Percentiles rank a stretch among this genome's conserved stretches.
Conservation (phyloP, 1,140 invertebrate species). For the Micrasema minimum region DNA sequence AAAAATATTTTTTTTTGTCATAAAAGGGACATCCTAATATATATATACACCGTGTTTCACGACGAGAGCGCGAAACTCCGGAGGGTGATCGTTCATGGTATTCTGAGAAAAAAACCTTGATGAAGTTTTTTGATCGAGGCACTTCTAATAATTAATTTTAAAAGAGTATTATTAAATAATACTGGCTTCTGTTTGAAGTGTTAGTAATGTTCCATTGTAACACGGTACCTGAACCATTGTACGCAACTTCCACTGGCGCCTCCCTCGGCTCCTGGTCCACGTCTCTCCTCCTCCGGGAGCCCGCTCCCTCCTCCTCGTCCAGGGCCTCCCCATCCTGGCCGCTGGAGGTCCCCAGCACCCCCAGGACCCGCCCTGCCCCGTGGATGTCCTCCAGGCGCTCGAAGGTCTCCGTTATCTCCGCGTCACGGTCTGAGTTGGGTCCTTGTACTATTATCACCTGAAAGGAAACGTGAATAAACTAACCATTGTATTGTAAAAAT, state of each 20-base stretch:
- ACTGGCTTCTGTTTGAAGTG: no score
- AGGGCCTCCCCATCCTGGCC: slow-evolving; percentile 56
- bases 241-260: slow-evolving; percentile 40
- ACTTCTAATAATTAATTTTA: no score
- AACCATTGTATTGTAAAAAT: neutral
- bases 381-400: slow-evolving; percentile 67
- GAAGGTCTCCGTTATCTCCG: slow-evolving; percentile 67
- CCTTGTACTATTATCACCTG: slow-evolving; percentile 69
- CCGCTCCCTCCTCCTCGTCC: slow-evolving; percentile 47
- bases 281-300: slow-evolving; percentile 47
- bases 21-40: no score
- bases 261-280: slow-evolving; percentile 47
- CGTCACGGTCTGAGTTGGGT: slow-evolving; percentile 67
- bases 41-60: no score
- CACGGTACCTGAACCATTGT: slow-evolving; percentile 37
- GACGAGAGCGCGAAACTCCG: no score
- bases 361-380: slow-evolving; percentile 66
- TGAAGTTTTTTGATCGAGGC: no score
- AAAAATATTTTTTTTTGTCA: no score
- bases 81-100: no score
- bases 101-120: no score
- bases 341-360: slow-evolving; percentile 64
- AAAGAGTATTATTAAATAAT: no score
- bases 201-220: no score
- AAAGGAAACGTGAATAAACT: neutral